Evolutionary conservation across 2,113 vertebrate genomes (phyloP).

Genomic region (Antechinus stuartii): DNA sequence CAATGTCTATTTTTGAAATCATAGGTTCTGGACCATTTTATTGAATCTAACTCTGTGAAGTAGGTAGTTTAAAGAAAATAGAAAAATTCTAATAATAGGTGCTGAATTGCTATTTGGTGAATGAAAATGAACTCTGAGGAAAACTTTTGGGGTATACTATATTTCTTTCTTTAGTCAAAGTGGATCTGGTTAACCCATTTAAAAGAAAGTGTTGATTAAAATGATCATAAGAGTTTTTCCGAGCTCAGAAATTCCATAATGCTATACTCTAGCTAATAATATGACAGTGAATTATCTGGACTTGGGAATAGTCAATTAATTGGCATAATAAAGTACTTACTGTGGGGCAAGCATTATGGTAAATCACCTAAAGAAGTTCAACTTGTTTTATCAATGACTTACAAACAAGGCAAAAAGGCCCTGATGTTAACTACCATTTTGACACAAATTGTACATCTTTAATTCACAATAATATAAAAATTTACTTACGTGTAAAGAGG

Average conservation of each 20-base stretch:
- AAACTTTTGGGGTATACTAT: slow-evolving; percentile 12
- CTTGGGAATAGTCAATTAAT: background rate
- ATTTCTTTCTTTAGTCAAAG: background rate
- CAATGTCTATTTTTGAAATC: background rate
- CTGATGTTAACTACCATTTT: background rate
- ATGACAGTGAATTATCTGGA: background rate
- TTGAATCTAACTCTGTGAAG: background rate
- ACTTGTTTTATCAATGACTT: background rate
- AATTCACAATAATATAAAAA: background rate
- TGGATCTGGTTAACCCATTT: background rate
- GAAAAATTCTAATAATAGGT: slow-evolving; percentile 26
- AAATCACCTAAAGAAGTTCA: background rate
- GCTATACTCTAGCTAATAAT: background rate
- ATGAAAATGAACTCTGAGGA: slow-evolving; percentile 31
- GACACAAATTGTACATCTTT: background rate
- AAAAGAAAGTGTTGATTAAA: background rate
- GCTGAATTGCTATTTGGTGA: slow-evolving; percentile 24
- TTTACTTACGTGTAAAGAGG: slow-evolving; percentile 84
- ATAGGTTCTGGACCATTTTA: background rate
- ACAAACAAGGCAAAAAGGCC: slow-evolving; percentile 14
- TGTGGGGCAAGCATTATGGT: no score
- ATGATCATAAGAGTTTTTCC: background rate
- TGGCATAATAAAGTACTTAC: background rate
- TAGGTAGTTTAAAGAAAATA: slow-evolving; percentile 36
- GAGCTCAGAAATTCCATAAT: background rate